Percentiles rank a stretch among this genome's conserved stretches.
Evolutionary conservation across 2,797 vertebrate genomes (phyloP).

Genomic region (Centroberyx gerrardi): DNA sequence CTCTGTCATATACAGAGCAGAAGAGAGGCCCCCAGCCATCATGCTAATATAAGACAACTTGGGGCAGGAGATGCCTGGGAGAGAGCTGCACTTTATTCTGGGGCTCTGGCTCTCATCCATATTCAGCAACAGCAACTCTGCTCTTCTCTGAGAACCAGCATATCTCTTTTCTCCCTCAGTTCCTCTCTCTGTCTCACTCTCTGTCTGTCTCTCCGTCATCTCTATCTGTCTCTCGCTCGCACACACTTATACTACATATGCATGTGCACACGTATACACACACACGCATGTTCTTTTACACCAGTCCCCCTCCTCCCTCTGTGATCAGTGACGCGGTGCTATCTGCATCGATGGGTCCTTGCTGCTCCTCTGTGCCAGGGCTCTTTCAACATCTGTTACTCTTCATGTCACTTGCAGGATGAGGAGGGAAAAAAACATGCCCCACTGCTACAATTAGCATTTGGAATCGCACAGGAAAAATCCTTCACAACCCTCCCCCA

Average conservation of each 20-base stretch:
- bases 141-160: constrained; percentile 24
- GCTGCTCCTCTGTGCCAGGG: constrained; percentile 22
- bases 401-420: constrained; percentile 26
- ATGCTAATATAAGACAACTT: constrained; percentile 46
- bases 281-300: neutral
- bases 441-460: constrained; percentile 53
- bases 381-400: constrained; percentile 56
- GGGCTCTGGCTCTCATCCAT: constrained; percentile 55
- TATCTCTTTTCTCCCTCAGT: constrained; percentile 10
- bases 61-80: constrained; percentile 40
- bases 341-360: constrained; percentile 29
- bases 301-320: neutral
- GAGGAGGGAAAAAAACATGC: constrained; percentile 13
- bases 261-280: neutral
- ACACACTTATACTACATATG: neutral
- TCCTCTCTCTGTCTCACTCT: neutral
- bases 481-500: neutral
- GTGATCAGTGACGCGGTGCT: constrained; percentile 2
- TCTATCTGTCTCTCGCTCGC: neutral
- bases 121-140: constrained; percentile 47
- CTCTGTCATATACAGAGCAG: constrained; percentile 31
- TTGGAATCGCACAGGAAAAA: constrained; percentile 12
- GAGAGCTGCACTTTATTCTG: constrained; percentile 44
- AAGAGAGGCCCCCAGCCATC: constrained; percentile 32
- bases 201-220: constrained; percentile 2